phyloP scores from a whole-genome alignment of 2,888 invertebrate species.

The Philereme vetulata region DNA sequence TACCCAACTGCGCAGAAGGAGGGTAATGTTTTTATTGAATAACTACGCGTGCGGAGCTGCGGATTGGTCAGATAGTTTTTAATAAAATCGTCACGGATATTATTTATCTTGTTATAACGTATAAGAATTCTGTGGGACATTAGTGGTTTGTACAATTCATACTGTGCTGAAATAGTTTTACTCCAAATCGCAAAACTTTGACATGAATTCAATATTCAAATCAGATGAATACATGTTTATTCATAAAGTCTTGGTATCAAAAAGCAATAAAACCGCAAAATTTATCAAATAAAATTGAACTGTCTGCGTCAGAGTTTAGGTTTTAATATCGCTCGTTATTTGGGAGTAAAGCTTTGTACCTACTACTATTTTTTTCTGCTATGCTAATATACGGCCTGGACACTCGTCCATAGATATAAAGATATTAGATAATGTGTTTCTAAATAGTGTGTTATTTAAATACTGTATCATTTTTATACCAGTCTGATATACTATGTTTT shows the following conservation, averaged over 20 bases:
- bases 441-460: constrained; percentile 43
- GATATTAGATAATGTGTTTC: constrained; percentile 51
- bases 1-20: too few species aligned
- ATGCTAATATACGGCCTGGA: constrained; percentile 25
- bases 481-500: constrained; percentile 30
- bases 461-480: constrained; percentile 34
- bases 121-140: constrained; percentile 12
- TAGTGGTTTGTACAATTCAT: not conserved
- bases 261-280: too few species aligned
- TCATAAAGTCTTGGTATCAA: too few species aligned
- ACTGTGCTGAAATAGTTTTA: too few species aligned
- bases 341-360: not conserved
- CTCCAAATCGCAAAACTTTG: not conserved
- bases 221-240: too few species aligned
- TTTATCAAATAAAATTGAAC: too few species aligned
- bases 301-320: too few species aligned
- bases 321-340: too few species aligned
- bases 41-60: too few species aligned
- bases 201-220: not conserved
- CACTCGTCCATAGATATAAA: constrained; percentile 42
- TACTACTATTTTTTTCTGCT: not conserved
- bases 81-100: constrained; percentile 13
- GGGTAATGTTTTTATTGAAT: too few species aligned
- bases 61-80: constrained; percentile 20
- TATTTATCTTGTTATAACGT: not conserved